Percentiles rank a stretch among this genome's conserved stretches.
Conservation (phyloP, 2,888 invertebrate species). For the Nemotelus pantherinus region DNA sequence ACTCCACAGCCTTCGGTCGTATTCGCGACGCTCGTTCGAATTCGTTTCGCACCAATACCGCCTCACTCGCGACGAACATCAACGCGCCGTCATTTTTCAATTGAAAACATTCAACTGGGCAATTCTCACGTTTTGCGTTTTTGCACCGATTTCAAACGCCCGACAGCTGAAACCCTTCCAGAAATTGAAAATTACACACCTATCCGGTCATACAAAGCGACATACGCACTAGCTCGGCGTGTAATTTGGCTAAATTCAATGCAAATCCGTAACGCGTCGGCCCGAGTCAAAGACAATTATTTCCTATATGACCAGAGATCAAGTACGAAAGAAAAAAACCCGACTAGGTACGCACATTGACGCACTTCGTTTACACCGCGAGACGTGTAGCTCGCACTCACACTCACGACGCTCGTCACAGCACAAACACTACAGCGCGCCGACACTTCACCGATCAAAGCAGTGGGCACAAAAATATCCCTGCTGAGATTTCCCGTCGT, state of each 20-base stretch:
- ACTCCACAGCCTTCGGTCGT: constrained; percentile 23
- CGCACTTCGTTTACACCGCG: constrained; percentile 17
- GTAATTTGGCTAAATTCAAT: constrained; percentile 7
- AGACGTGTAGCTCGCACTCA: background rate
- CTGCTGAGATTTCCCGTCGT: constrained; percentile 17
- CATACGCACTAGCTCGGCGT: background rate
- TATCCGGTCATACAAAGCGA: background rate
- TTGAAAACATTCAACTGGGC: constrained; percentile 36
- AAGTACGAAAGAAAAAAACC: constrained; percentile 5
- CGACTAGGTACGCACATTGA: constrained; percentile 30
- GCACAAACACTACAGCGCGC: constrained; percentile 31
- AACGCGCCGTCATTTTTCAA: constrained; percentile 41
- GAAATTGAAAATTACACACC: background rate
- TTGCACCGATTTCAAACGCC: background rate
- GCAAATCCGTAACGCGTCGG: constrained; percentile 15
- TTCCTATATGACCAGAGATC: constrained; percentile 10
- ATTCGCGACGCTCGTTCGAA: constrained; percentile 1
- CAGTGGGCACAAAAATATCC: constrained; percentile 36
- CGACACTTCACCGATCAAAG: constrained; percentile 6
- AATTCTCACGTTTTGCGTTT: constrained; percentile 34
- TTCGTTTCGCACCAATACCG: constrained; percentile 19
- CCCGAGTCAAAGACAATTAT: constrained; percentile 20
- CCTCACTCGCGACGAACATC: constrained; percentile 22
- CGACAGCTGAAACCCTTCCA: background rate
- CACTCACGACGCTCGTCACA: constrained; percentile 16